phyloP scores from a whole-genome alignment of 1,140 invertebrate genomes.

The Eumeta japonica region DNA sequence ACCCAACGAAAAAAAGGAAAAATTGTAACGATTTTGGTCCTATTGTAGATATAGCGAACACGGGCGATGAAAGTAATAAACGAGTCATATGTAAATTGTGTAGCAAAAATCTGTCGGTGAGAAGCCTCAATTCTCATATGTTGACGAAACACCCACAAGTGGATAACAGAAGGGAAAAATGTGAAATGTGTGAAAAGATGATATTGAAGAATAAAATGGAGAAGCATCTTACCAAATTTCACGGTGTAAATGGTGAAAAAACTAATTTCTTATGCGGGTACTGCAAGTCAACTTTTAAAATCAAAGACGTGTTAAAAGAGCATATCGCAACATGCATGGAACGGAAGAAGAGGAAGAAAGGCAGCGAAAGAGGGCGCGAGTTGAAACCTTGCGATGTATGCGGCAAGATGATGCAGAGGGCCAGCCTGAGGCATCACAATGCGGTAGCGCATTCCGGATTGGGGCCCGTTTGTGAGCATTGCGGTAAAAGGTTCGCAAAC shows the following conservation, averaged over 20 bases:
- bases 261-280: constrained; percentile 16
- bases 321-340: constrained; percentile 14
- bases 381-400: constrained; percentile 21
- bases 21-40: neutral
- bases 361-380: constrained; percentile 11
- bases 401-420: constrained; percentile 23
- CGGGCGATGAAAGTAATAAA: neutral
- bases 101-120: constrained; percentile 16
- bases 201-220: constrained; percentile 14
- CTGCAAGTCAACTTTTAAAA: constrained; percentile 17
- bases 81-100: neutral
- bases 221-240: constrained; percentile 13
- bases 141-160: constrained; percentile 16
- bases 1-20: neutral
- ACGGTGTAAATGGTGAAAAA: constrained; percentile 9
- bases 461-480: constrained; percentile 11
- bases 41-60: no score
- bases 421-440: constrained; percentile 12
- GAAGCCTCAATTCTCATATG: constrained; percentile 22
- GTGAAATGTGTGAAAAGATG: constrained; percentile 19
- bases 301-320: constrained; percentile 11
- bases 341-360: constrained; percentile 18
- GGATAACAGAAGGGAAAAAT: constrained; percentile 16
- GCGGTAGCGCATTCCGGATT: neutral
- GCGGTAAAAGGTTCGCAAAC: constrained; percentile 20